Conservation (phyloP, 1,140 invertebrate genomes). For the Bombus confusus region DNA sequence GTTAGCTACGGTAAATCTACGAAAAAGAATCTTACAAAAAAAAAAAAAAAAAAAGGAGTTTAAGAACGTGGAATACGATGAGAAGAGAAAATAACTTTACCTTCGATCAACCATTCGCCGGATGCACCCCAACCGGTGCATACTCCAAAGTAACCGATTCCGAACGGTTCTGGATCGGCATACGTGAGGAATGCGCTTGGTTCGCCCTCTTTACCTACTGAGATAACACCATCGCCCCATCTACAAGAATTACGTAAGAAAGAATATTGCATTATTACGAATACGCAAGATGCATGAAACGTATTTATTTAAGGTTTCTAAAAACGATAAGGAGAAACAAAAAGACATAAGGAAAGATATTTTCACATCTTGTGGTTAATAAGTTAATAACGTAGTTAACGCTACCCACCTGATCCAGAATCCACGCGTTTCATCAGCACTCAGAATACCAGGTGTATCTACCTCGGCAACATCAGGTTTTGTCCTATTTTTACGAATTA, state of each 20-base stretch:
- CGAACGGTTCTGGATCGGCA: constrained; percentile 87
- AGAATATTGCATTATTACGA: neutral
- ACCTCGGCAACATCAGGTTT: constrained; percentile 90
- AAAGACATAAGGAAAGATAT: neutral
- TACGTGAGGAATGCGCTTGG: constrained; percentile 87
- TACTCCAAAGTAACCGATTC: constrained; percentile 88
- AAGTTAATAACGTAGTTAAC: neutral
- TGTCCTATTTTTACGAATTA: constrained; percentile 89
- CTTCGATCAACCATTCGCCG: constrained; percentile 92
- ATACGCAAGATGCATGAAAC: neutral
- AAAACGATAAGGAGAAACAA: neutral
- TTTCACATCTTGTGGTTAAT: neutral
- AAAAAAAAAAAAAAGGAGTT: neutral
- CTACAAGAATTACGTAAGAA: constrained; percentile 68
- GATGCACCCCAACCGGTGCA: constrained; percentile 92
- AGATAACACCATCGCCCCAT: constrained; percentile 87
- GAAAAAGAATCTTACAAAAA: neutral
- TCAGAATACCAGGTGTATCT: constrained; percentile 88
- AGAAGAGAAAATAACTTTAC: constrained; percentile 77
- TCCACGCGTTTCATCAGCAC: constrained; percentile 87
- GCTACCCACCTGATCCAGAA: constrained; percentile 88
- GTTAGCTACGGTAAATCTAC: no score
- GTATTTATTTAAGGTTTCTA: neutral
- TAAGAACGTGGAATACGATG: neutral
- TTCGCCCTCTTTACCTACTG: constrained; percentile 88